Evolutionary conservation across 2,113 vertebrate genomes (phyloP).

Genomic region (Cariama cristata): DNA sequence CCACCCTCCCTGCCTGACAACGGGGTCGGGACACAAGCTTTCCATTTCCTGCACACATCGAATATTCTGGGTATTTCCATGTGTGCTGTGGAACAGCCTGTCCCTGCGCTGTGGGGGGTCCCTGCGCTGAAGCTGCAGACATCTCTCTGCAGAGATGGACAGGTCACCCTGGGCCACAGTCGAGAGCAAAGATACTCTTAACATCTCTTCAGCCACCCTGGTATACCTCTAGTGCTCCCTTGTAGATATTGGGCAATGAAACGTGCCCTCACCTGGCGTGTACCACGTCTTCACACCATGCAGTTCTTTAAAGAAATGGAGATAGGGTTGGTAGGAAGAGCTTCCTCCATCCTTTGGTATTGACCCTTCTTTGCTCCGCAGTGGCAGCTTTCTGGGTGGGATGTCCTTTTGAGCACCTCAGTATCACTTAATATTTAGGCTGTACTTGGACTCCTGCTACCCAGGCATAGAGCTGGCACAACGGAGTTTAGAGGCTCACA

Average conservation of each 20-base stretch:
- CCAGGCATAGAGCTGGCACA: fast-evolving
- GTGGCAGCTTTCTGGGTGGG: neutral
- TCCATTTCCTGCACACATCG: fast-evolving
- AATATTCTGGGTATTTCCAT: neutral
- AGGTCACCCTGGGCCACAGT: neutral
- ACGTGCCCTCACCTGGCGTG: neutral
- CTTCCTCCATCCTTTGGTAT: neutral
- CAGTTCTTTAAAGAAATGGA: neutral
- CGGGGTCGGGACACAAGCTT: fast-evolving
- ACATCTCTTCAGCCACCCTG: neutral
- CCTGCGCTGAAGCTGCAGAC: neutral
- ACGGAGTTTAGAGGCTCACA: neutral
- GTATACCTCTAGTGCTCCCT: neutral
- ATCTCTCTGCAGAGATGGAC: neutral
- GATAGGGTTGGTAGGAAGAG: neutral
- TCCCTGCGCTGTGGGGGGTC: neutral
- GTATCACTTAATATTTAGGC: neutral
- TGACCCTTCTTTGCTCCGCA: neutral
- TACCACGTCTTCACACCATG: neutral
- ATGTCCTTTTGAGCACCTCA: neutral
- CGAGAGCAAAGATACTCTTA: neutral
- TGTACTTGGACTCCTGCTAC: neutral
- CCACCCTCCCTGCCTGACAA: fast-evolving
- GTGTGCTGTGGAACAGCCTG: neutral
- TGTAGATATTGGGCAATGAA: neutral